phyloP scores from a whole-genome alignment of 2,113 vertebrate species.

The Corydoras sp. region DNA sequence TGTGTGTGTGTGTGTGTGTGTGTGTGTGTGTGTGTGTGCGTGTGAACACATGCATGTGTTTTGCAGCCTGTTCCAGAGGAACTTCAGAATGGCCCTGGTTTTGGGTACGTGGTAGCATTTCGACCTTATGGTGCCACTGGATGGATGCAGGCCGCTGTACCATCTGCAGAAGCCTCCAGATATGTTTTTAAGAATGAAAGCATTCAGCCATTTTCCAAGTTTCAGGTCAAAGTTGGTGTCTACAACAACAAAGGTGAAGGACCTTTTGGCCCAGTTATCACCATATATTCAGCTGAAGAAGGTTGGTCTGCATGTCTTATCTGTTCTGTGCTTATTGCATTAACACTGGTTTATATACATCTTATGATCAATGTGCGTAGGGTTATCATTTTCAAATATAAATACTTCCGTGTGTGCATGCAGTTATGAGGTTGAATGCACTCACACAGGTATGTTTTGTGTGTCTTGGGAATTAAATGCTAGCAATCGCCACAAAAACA shows the following conservation, averaged over 20 bases:
- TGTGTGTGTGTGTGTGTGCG: not conserved
- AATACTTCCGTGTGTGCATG: too few species aligned
- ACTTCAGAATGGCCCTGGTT: slow-evolving; percentile 89
- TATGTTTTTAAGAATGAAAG: slow-evolving; percentile 95
- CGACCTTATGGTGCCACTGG: slow-evolving; percentile 78
- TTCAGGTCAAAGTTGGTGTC: slow-evolving; percentile 91
- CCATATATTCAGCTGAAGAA: slow-evolving; percentile 93
- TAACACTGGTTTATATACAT: too few species aligned
- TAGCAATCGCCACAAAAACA: too few species aligned
- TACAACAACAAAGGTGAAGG: slow-evolving; percentile 97
- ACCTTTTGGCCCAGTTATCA: slow-evolving; percentile 78
- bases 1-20: not conserved
- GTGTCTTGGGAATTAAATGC: too few species aligned
- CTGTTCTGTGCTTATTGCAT: too few species aligned
- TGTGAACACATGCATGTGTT: slow-evolving; percentile 13
- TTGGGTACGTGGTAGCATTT: slow-evolving; percentile 95
- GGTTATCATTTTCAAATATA: too few species aligned
- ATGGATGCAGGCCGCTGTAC: slow-evolving; percentile 96
- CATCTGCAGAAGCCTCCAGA: slow-evolving; percentile 79
- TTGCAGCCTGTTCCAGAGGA: slow-evolving; percentile 91
- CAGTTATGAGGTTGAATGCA: too few species aligned
- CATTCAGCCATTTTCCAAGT: slow-evolving; percentile 88
- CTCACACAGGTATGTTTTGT: too few species aligned
- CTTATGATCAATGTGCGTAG: too few species aligned
- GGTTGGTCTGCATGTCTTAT: slow-evolving; percentile 59